Percentiles rank a stretch among this genome's conserved stretches.
phyloP scores from a whole-genome alignment of 2,888 invertebrate species.

The Cerceris ruficornis region DNA sequence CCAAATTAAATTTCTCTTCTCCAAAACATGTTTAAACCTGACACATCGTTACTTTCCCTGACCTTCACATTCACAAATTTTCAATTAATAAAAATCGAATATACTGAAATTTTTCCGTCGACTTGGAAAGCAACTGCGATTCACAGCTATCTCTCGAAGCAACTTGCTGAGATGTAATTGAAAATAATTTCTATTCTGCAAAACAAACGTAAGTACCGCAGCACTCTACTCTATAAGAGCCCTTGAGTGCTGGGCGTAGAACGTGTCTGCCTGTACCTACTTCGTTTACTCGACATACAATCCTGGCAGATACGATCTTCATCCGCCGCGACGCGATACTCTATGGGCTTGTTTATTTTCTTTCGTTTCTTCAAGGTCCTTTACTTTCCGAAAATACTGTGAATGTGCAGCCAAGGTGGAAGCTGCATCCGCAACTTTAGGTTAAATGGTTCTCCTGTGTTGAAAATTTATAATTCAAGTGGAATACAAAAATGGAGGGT shows the following conservation, averaged over 20 bases:
- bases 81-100: too few relatives aligned
- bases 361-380: not conserved
- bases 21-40: too few relatives aligned
- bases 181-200: slow-evolving; percentile 51
- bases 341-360: not conserved
- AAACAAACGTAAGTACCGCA: slow-evolving; percentile 31
- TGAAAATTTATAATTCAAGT: too few relatives aligned
- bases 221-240: slow-evolving; percentile 43
- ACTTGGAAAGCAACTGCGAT: not conserved
- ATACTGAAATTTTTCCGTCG: too few relatives aligned
- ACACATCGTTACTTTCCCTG: too few relatives aligned
- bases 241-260: slow-evolving; percentile 59
- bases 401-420: too few relatives aligned
- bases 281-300: slow-evolving; percentile 7
- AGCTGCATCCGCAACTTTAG: too few relatives aligned
- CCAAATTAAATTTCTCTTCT: too few relatives aligned
- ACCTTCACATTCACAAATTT: too few relatives aligned
- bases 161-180: slow-evolving; percentile 29
- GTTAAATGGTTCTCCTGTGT: too few relatives aligned
- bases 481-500: too few relatives aligned
- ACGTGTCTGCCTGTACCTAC: slow-evolving; percentile 13
- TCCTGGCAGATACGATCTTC: not conserved
- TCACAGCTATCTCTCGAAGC: not conserved
- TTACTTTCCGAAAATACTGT: not conserved
- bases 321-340: not conserved